phyloP scores from a whole-genome alignment of 2,888 invertebrate genomes.

The Diabrotica balteata region DNA sequence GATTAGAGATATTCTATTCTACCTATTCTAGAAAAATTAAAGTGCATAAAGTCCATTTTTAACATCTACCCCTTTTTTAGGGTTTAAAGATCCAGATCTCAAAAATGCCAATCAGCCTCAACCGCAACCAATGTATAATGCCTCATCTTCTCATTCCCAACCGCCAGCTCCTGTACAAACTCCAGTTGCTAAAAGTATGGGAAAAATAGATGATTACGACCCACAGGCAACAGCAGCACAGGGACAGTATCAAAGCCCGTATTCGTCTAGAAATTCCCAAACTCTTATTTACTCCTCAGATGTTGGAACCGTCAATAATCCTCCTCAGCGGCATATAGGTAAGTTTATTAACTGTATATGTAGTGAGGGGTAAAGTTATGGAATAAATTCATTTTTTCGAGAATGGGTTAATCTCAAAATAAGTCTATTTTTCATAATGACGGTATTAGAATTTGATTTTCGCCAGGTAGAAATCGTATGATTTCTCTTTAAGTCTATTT shows the following conservation, averaged over 20 bases:
- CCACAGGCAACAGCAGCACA: conserved; percentile 61
- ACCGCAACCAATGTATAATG: conserved; percentile 46
- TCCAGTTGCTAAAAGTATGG: conserved; percentile 58
- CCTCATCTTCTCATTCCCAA: conserved; percentile 53
- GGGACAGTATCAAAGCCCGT: conserved; percentile 56
- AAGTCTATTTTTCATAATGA: too few species aligned
- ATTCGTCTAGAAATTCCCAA: conserved; percentile 79
- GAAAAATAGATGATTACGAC: conserved; percentile 83
- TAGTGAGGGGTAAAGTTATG: too few species aligned
- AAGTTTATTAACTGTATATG: conserved; percentile 1
- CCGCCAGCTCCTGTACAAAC: conserved; percentile 25
- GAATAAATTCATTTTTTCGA: too few species aligned
- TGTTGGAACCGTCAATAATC: conserved; percentile 68
- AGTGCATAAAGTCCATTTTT: too few species aligned
- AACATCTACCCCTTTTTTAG: conserved; percentile 16
- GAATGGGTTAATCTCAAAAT: not conserved
- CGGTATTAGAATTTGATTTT: too few species aligned
- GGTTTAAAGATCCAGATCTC: conserved; percentile 42
- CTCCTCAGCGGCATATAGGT: conserved; percentile 65
- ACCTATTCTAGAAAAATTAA: too few species aligned
- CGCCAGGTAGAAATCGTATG: too few species aligned
- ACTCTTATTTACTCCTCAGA: conserved; percentile 87
- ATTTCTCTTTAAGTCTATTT: too few species aligned
- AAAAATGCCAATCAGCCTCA: conserved; percentile 48
- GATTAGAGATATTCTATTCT: too few species aligned